These are phyloP conservation scores for Calephelis nemesis DNA, from an alignment of 1,140 invertebrate genomes.

Conservation along the genomic window DNA sequence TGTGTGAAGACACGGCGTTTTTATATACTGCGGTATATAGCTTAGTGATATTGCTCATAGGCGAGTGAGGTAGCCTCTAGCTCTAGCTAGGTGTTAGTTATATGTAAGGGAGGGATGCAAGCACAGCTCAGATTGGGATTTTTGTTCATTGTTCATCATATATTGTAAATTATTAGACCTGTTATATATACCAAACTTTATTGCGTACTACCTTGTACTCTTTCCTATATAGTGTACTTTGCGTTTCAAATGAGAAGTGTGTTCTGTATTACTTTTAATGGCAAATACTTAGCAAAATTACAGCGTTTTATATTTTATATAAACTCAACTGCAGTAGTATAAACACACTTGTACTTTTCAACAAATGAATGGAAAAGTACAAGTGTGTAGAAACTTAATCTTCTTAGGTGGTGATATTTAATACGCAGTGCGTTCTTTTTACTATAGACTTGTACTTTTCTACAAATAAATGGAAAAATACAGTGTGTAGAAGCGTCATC, in stretches of 20 bases:
- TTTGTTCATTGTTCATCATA: constrained; percentile 35
- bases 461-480: too few relatives aligned
- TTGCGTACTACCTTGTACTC: constrained; percentile 39
- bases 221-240: constrained; percentile 33
- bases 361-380: too few relatives aligned
- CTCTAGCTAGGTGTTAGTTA: constrained; percentile 69
- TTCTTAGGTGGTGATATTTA: too few relatives aligned
- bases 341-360: too few relatives aligned
- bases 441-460: too few relatives aligned
- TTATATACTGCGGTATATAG: constrained; percentile 60
- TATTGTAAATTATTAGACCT: constrained; percentile 33
- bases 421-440: too few relatives aligned
- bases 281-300: too few relatives aligned
- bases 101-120: constrained; percentile 46
- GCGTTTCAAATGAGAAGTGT: constrained; percentile 25
- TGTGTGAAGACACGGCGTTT: constrained; percentile 51
- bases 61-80: constrained; percentile 69
- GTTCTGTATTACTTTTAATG: too few relatives aligned
- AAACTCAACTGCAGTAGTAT: too few relatives aligned
- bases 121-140: constrained; percentile 35
- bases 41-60: constrained; percentile 77
- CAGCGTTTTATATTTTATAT: too few relatives aligned
- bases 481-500: too few relatives aligned
- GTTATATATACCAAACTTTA: constrained; percentile 43
- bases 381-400: too few relatives aligned